phyloP scores from a whole-genome alignment of 1,140 invertebrate genomes.

The Paramacrobiotus metropolitanus region DNA sequence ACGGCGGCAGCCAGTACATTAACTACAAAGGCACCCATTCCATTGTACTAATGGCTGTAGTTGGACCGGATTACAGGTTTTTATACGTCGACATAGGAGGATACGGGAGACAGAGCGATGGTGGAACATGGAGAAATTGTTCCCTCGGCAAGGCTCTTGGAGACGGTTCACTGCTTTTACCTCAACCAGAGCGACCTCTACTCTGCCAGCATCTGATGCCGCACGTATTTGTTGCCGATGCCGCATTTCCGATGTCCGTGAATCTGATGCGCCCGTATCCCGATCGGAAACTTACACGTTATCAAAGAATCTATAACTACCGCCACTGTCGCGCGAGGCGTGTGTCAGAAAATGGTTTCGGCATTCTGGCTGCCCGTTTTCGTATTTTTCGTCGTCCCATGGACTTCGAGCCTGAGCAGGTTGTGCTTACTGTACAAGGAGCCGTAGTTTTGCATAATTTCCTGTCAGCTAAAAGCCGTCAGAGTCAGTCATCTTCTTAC shows the following conservation, averaged over 20 bases:
- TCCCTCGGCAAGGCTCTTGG: slow-evolving; percentile 4
- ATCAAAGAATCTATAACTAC: slow-evolving; percentile 16
- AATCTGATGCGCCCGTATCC: slow-evolving; percentile 15
- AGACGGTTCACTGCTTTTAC: background rate
- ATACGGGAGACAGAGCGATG: slow-evolving; percentile 16
- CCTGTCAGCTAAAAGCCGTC: background rate
- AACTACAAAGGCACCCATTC: slow-evolving; percentile 27
- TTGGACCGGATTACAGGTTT: slow-evolving; percentile 19
- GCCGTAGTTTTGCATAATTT: background rate
- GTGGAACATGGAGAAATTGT: slow-evolving; percentile 10
- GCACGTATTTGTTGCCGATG: slow-evolving; percentile 13
- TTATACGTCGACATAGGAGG: slow-evolving; percentile 17
- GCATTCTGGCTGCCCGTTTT: slow-evolving; percentile 13
- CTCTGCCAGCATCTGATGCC: background rate
- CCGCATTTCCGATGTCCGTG: slow-evolving; percentile 15
- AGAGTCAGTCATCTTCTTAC: background rate
- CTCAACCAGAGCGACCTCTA: background rate
- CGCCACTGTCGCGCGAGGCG: slow-evolving; percentile 14
- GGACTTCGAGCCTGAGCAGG: background rate
- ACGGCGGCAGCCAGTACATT: slow-evolving; percentile 20
- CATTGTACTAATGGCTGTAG: slow-evolving; percentile 23
- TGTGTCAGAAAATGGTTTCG: slow-evolving; percentile 17
- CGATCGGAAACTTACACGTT: slow-evolving; percentile 8
- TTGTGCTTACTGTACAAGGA: background rate
- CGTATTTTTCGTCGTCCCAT: slow-evolving; percentile 7